Evolutionary conservation across 1,140 invertebrate species (phyloP), one percentile per base, ranked within the genome.

Genomic region (Ptiloglossa arizonensis): DNA sequence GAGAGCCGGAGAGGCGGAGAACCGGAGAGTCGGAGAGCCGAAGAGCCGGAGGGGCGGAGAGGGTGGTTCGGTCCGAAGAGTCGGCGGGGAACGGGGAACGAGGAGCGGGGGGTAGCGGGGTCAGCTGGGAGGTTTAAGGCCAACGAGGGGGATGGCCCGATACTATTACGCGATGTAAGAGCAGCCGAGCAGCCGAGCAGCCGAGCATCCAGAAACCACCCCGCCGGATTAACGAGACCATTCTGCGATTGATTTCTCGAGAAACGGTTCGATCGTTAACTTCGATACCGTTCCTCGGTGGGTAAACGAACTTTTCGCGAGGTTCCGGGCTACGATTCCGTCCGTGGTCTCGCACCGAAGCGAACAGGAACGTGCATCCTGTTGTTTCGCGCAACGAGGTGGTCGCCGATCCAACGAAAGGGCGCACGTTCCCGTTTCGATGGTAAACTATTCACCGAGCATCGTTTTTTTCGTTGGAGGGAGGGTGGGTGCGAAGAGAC

Each of bases 161-260:
- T 89, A 89, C 90, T 87, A 88, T 91, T 90, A 91, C 90, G 90
- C 90, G 90, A 91, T 91, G 87, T 91, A 91, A 88, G 88, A 90
- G 89, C 88, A 88, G 83, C 82, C 85, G 85, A 88, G 88, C 86
- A 89, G 87, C 89, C 87, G 88, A 90, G 89, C 88, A 88, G 83
- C 82, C 85, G 85, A 88, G 88, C 86, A 89, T 88, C 89, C 87
- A 88, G 89, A 89, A 90, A 89, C 86, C 89, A 89, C 88, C 87
- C 87, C 76, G 73, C 75, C 90, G 91, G 90, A 91, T 91, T 91
- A 91, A 91, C 91, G 91, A 90, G 88, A 87, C 90, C 90, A 91
- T 92, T 92, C 90, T 90, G 89, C 86, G 89, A 92, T 92, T 92
- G 90, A 92, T 91, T 92, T 89, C 90, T 88, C 86, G 83, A 89